phyloP scores from a whole-genome alignment of 2,888 invertebrate species.

The Norana najaformis region DNA sequence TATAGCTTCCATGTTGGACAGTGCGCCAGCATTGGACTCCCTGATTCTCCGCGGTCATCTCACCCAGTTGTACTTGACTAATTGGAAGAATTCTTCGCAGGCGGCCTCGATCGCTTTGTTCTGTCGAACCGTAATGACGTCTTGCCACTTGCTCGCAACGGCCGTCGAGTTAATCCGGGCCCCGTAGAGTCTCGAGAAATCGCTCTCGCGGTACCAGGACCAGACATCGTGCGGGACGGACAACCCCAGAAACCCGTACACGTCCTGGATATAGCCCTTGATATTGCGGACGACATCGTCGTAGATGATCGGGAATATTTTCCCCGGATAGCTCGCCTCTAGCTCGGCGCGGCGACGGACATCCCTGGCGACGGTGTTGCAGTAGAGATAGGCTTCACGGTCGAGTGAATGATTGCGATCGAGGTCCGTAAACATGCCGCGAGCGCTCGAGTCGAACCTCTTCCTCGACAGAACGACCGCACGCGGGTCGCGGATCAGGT shows the following conservation, averaged over 20 bases:
- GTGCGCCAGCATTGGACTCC: neutral
- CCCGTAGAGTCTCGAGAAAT: neutral
- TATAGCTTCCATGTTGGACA: too few relatives aligned
- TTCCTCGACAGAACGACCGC: slow-evolving; percentile 34
- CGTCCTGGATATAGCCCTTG: neutral
- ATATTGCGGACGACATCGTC: slow-evolving; percentile 31
- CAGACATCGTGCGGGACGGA: neutral
- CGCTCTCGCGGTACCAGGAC: neutral
- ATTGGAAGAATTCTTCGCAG: neutral
- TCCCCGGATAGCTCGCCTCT: slow-evolving; percentile 28
- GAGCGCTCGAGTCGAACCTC: slow-evolving; percentile 19
- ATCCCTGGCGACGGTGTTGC: slow-evolving; percentile 28
- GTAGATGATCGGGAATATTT: slow-evolving; percentile 34
- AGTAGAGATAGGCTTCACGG: slow-evolving; percentile 33
- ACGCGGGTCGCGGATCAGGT: slow-evolving; percentile 38
- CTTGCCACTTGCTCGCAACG: neutral
- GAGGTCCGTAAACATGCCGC: neutral
- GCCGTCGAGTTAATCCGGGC: neutral
- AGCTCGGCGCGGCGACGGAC: slow-evolving; percentile 17
- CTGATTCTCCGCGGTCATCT: neutral
- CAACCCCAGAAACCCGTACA: neutral
- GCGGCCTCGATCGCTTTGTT: neutral
- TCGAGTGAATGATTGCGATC: neutral
- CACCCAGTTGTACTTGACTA: neutral
- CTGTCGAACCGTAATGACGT: neutral